Conservation (phyloP, 2,888 invertebrate species). For the Ormyrus rosae region DNA sequence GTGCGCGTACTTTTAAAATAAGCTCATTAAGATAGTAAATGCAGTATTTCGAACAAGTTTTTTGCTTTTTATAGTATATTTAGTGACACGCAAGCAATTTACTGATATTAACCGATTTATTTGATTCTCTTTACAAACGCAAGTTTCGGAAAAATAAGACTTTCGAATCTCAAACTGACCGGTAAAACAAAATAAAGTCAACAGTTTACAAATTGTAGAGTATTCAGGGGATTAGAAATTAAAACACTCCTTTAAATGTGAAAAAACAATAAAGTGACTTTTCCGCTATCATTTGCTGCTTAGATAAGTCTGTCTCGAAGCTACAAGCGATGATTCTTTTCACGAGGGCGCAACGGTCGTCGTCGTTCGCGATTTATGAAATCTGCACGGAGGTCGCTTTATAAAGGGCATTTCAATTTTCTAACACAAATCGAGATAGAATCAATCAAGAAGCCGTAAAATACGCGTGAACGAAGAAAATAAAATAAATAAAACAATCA, state of each 20-base stretch:
- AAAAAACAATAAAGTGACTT: too few relatives aligned
- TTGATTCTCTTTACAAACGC: background rate
- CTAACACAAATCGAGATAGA: background rate
- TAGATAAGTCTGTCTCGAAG: too few relatives aligned
- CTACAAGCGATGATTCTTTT: too few relatives aligned
- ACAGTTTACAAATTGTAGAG: background rate
- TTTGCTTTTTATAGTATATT: background rate
- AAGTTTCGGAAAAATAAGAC: background rate
- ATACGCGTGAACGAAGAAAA: background rate
- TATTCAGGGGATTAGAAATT: too few relatives aligned
- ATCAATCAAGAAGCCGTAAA: background rate
- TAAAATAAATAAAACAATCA: slow-evolving; percentile 28
- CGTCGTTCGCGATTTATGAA: too few relatives aligned
- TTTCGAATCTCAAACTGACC: too few relatives aligned
- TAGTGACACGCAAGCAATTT: background rate
- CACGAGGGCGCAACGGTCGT: too few relatives aligned
- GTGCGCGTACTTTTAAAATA: slow-evolving; percentile 1
- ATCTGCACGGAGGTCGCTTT: too few relatives aligned
- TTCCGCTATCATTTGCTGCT: too few relatives aligned
- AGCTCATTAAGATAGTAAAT: background rate
- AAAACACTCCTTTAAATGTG: too few relatives aligned
- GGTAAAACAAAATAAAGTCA: background rate
- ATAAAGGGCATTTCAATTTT: too few relatives aligned
- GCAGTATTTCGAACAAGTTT: background rate
- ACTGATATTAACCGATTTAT: too few relatives aligned